These are phyloP conservation scores for Phrynosoma platyrhinos DNA, from an alignment of 2,113 vertebrate species.

Conservation along the genomic window DNA sequence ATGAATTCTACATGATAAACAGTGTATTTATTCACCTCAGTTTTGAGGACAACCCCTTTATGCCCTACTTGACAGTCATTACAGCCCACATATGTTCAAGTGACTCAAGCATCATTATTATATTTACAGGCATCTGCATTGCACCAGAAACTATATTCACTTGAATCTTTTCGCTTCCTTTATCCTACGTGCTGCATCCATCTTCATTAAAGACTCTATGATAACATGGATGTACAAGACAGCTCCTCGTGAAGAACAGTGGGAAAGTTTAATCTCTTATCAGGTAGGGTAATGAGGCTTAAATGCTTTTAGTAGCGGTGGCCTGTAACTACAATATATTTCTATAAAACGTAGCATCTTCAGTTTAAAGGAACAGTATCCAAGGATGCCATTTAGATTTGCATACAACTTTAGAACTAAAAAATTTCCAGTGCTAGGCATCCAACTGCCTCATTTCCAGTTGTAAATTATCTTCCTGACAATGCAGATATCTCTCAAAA, in stretches of 20 bases:
- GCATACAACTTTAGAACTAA: too few species aligned
- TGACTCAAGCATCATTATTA: slow-evolving; percentile 22
- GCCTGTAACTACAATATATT: background rate
- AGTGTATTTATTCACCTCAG: slow-evolving; percentile 8
- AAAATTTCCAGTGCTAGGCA: background rate
- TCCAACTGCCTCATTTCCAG: background rate
- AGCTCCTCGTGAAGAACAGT: slow-evolving; percentile 76
- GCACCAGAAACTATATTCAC: slow-evolving; percentile 97
- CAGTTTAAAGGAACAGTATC: background rate
- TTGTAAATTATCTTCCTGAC: background rate
- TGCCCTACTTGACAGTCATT: slow-evolving; percentile 6
- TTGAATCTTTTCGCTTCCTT: slow-evolving; percentile 96
- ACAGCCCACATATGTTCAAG: background rate
- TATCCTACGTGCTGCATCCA: slow-evolving; percentile 90
- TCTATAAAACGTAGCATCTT: background rate
- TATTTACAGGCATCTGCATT: slow-evolving; percentile 89
- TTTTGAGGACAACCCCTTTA: background rate
- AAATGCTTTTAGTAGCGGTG: slow-evolving; percentile 21
- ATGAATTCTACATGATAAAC: background rate
- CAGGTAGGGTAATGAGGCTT: slow-evolving; percentile 77
- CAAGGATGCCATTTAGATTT: background rate
- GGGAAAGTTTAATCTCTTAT: slow-evolving; percentile 82
- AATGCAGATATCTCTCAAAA: background rate
- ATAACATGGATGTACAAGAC: slow-evolving; percentile 86
- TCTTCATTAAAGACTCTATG: slow-evolving; percentile 91